Evolutionary conservation across 2,113 vertebrate genomes (phyloP).

Genomic region (Ibidorhyncha struthersii): DNA sequence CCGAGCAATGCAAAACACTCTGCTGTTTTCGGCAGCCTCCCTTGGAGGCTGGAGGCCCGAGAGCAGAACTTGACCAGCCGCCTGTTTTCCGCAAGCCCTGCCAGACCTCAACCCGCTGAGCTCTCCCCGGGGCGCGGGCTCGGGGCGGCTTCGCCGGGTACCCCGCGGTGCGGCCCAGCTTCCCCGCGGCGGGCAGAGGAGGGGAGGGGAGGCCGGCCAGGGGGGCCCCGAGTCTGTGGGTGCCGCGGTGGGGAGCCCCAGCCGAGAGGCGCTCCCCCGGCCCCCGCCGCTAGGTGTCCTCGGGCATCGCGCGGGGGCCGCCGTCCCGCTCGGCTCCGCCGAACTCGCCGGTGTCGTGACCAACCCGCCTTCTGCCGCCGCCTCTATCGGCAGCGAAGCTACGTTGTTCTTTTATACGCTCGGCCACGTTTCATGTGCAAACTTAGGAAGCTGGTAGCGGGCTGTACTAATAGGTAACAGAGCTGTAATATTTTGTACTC

Average conservation of each 20-base stretch:
- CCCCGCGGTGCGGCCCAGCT: neutral
- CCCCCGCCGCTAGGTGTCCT: slow-evolving; percentile 58
- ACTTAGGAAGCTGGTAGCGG: neutral
- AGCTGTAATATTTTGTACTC: neutral
- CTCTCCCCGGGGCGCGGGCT: neutral
- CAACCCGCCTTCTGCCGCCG: neutral
- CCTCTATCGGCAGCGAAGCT: neutral
- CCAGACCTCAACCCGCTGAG: neutral
- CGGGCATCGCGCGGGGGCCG: neutral
- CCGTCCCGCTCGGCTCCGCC: neutral
- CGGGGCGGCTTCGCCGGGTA: neutral
- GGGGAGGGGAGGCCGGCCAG: neutral
- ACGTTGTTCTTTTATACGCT: neutral
- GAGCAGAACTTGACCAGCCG: neutral
- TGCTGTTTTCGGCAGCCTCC: neutral
- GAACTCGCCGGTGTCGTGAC: rapidly evolving
- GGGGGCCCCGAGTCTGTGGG: neutral
- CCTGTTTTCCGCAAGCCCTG: neutral
- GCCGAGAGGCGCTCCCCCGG: neutral
- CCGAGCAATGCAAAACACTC: neutral
- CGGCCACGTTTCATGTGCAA: neutral
- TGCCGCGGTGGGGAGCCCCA: neutral
- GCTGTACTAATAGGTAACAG: neutral
- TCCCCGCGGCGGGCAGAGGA: too few relatives aligned
- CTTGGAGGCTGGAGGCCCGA: too few relatives aligned